Base-by-base conservation (phyloP, 2,888 invertebrate genomes). In the Lycocerus yunnanus region DNA sequence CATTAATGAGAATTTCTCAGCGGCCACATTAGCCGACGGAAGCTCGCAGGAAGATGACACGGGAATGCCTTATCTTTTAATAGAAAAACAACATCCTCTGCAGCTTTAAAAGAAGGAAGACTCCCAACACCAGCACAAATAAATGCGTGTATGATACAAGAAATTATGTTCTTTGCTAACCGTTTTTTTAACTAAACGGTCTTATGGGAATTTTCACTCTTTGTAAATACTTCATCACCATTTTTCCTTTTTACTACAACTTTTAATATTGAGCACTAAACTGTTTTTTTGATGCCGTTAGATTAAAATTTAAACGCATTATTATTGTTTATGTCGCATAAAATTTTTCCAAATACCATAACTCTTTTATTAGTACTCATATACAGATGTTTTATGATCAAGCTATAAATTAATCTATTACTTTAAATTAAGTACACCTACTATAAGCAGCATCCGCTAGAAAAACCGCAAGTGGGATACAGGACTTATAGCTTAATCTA, bases 1-100 rank as follows among this genome's bases (percentile, higher is more conserved):
- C 84, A 83, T 84, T 84, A 84, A 84, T 84, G 83, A 84, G 82
- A 83, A 83, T 82, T 82, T 81, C 83, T 82, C 81, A 80, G 82
- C 82, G 83, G 83, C 80, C 82, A 83, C 82, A 83, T 83, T 83
- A 83, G 81, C 80, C 79, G 74, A 74, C 79, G 82, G 82, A 83
- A 83, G 80, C 78, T 81, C 78, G 78, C 80, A 80, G 79, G 77
- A 81, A 81, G 81, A 81, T 80, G 83, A 82, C 82, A 79, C 81
- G 79, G 79, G 80, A 81, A 81, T 79, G 81, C 80, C 82, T 83
- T 83, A 83, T 83, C 83, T 83, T 83, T 83, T 83, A 83, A 83
- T 83, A 83, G 82, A 83, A 83, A 82, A 83, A 82, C 81, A 82
- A 80, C 78, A 78, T 69, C 74, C 75, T 75, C 73, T 66, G 61